phyloP scores from a whole-genome alignment of 2,113 vertebrate species.

The Alosa alosa region DNA sequence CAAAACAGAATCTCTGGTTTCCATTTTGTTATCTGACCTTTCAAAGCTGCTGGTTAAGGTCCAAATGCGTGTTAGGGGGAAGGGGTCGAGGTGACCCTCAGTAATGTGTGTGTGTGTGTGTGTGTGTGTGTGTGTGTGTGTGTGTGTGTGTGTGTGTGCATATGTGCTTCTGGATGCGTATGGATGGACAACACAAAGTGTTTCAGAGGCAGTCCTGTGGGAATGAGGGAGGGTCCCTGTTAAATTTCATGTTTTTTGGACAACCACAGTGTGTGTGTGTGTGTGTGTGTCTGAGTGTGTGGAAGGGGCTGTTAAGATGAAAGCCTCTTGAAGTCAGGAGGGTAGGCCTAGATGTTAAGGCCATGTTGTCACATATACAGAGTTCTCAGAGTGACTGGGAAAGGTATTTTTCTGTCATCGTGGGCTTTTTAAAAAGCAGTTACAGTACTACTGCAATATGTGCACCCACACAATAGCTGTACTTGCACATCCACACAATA shows the following conservation, averaged over 20 bases:
- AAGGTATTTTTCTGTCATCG: background rate
- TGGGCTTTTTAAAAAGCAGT: background rate
- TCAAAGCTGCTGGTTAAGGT: background rate
- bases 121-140: too few relatives aligned
- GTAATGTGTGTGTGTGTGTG: background rate
- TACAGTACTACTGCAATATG: background rate
- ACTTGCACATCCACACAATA: background rate
- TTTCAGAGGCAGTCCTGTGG: background rate
- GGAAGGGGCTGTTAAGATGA: background rate
- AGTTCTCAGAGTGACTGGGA: background rate
- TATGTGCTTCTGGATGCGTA: constrained; percentile 40
- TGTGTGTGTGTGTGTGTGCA: background rate
- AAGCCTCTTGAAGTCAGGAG: background rate
- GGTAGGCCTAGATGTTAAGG: background rate
- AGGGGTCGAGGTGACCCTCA: background rate
- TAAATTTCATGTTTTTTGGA: background rate
- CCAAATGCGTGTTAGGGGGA: background rate
- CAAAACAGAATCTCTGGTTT: background rate
- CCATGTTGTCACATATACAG: background rate
- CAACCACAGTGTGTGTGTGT: background rate
- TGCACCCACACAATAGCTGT: background rate
- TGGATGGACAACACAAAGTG: background rate
- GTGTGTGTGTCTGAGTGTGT: too few relatives aligned
- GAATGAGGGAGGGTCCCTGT: background rate
- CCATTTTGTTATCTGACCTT: background rate